These are phyloP conservation scores for Tapera naevia DNA, from an alignment of 2,797 vertebrate species.

Conservation along the genomic window DNA sequence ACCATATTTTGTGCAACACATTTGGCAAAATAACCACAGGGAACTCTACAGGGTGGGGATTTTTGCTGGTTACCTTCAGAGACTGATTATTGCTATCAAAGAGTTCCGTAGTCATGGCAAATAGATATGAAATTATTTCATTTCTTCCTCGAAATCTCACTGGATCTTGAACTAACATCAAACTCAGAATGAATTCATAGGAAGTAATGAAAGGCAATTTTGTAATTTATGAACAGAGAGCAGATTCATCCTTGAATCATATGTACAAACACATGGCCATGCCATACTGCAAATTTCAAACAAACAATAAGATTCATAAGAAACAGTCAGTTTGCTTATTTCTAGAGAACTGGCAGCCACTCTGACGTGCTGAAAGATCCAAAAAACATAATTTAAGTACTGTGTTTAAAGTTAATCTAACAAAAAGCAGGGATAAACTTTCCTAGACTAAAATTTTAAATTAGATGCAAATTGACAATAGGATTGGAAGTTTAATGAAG, in stretches of 20 bases:
- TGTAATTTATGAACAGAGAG: slow-evolving; percentile 54
- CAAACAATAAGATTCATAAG: slow-evolving; percentile 39
- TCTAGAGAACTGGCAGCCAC: slow-evolving; percentile 38
- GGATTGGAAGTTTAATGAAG: slow-evolving; percentile 28
- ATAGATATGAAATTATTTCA: not conserved
- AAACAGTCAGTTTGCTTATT: slow-evolving; percentile 58
- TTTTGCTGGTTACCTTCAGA: not conserved
- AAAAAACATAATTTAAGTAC: slow-evolving; percentile 56
- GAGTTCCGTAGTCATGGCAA: not conserved
- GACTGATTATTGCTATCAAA: not conserved
- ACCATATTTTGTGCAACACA: not conserved
- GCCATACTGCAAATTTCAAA: slow-evolving; percentile 49
- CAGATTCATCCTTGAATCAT: slow-evolving; percentile 44
- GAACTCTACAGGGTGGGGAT: not conserved
- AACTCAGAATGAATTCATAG: not conserved
- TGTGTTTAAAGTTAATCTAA: slow-evolving; percentile 68
- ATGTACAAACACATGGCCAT: slow-evolving; percentile 55
- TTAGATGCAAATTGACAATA: slow-evolving; percentile 60
- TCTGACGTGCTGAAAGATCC: slow-evolving; percentile 63
- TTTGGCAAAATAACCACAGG: not conserved
- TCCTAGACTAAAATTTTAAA: slow-evolving; percentile 41
- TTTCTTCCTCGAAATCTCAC: slow-evolving; percentile 29
- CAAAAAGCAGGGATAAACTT: slow-evolving; percentile 59
- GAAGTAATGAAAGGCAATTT: slow-evolving; percentile 34
- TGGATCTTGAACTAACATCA: slow-evolving; percentile 5